A percentile compares a stretch with the other conserved stretches of the same genome.
Conservation (phyloP, 2,797 vertebrate genomes). For the Sebastes taczanowskii region DNA sequence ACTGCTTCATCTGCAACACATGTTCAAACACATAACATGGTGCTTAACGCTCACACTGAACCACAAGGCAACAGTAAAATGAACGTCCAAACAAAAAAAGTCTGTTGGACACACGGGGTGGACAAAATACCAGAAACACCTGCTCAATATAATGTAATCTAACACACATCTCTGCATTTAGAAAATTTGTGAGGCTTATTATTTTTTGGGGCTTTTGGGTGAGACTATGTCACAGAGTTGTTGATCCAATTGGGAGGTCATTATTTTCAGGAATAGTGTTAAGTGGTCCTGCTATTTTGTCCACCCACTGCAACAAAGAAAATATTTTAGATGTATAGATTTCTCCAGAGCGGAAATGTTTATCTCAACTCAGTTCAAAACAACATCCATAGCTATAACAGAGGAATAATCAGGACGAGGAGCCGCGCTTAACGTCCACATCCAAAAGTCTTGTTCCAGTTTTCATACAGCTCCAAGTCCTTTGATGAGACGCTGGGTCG, state of each 20-base stretch:
- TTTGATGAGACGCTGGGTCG: slow-evolving; percentile 90
- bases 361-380: neutral
- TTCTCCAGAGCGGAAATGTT: neutral
- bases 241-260: neutral
- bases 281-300: neutral
- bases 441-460: slow-evolving; percentile 95
- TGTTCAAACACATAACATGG: neutral
- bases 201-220: neutral
- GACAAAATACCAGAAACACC: neutral
- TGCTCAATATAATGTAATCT: neutral
- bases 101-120: neutral
- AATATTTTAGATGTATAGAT: neutral
- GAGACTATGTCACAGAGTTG: neutral
- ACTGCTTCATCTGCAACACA: neutral
- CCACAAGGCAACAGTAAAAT: neutral
- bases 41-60: neutral
- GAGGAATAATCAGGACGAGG: neutral
- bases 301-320: neutral
- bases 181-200: neutral
- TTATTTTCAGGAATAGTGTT: neutral
- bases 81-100: neutral
- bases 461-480: slow-evolving; percentile 93
- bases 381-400: neutral
- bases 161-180: neutral
- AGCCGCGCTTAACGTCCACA: slow-evolving; percentile 84